Evolutionary conservation across 2,888 invertebrate species (phyloP).

Genomic region (Dorcus hopei): DNA sequence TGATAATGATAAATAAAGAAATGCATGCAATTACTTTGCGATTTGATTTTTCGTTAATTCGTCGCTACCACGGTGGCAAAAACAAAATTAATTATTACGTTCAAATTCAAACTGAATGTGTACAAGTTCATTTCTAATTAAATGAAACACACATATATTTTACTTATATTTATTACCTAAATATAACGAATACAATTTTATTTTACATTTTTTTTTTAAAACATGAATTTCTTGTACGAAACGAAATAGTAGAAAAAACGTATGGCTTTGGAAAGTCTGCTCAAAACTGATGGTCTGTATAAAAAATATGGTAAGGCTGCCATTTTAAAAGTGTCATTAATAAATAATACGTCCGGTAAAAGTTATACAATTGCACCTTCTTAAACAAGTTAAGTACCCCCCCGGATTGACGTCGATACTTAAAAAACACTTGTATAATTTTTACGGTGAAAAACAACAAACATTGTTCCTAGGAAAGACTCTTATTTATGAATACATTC

Average conservation of each 20-base stretch:
- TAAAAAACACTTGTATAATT: slow-evolving; percentile 12
- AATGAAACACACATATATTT: slow-evolving; percentile 25
- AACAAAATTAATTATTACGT: too few species aligned
- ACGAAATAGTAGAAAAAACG: slow-evolving; percentile 35
- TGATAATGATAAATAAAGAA: too few species aligned
- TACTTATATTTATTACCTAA: slow-evolving; percentile 49
- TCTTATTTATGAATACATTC: slow-evolving; percentile 24
- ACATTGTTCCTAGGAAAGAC: slow-evolving; percentile 10
- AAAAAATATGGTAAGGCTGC: slow-evolving; percentile 44
- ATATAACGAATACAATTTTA: slow-evolving; percentile 49
- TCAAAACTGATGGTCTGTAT: slow-evolving; percentile 36
- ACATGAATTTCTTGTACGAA: slow-evolving; percentile 39
- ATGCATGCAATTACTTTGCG: too few species aligned
- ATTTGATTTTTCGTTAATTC: too few species aligned
- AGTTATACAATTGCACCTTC: slow-evolving; percentile 20
- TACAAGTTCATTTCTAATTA: background rate
- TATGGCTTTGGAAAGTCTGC: slow-evolving; percentile 29
- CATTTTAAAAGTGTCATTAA: slow-evolving; percentile 25
- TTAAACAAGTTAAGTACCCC: slow-evolving; percentile 9
- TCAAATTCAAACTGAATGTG: background rate
- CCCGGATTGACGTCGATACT: background rate
- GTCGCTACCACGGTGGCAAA: too few species aligned
- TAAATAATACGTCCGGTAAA: slow-evolving; percentile 23
- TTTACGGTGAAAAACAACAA: slow-evolving; percentile 8
- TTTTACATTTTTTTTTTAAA: slow-evolving; percentile 43